Conservation (phyloP, 2,797 vertebrate species). For the Sebastes trivittatus region DNA sequence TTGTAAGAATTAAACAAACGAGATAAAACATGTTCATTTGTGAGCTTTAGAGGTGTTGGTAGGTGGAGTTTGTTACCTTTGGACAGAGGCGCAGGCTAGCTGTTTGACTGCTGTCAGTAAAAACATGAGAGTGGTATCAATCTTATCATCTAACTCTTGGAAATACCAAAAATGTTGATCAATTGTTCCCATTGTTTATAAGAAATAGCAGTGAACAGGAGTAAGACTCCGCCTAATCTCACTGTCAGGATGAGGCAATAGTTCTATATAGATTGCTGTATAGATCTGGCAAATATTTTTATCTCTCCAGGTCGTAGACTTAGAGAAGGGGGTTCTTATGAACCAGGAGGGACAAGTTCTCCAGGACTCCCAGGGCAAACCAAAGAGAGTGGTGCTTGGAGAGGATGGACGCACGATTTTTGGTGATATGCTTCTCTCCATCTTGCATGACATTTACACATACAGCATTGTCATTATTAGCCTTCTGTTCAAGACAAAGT, state of each 20-base stretch:
- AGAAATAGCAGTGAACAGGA: neutral
- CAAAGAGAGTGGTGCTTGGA: conserved; percentile 92
- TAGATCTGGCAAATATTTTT: neutral
- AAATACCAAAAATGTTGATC: neutral
- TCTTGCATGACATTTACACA: conserved; percentile 6
- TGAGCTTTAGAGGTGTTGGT: neutral
- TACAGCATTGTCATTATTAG: neutral
- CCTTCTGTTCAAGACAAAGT: neutral
- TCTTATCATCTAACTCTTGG: neutral
- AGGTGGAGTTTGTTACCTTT: neutral
- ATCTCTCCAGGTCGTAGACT: conserved; percentile 88
- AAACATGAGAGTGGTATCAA: neutral
- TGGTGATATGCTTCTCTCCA: conserved; percentile 80
- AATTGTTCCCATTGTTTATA: neutral
- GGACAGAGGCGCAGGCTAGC: neutral
- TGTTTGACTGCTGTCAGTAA: neutral
- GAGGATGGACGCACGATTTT: conserved; percentile 95
- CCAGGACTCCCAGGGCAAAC: conserved; percentile 93
- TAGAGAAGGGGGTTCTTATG: conserved; percentile 91
- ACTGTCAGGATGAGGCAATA: neutral
- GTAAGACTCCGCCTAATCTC: neutral
- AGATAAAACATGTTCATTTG: neutral
- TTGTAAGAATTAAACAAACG: neutral
- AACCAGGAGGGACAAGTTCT: conserved; percentile 93
- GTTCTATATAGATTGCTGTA: neutral